phyloP scores from a whole-genome alignment of 1,140 invertebrate species.

The Cotesia vestalis region DNA sequence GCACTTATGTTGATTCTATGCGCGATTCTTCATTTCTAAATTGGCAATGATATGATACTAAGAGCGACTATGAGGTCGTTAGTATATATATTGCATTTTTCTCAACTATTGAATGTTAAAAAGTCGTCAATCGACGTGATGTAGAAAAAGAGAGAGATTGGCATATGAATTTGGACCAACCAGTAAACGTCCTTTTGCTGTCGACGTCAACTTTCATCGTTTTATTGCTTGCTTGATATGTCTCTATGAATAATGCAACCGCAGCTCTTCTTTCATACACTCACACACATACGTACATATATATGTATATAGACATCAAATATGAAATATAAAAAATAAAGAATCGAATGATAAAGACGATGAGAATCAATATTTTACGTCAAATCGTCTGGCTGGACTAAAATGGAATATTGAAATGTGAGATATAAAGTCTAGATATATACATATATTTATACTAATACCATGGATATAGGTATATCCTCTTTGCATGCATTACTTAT shows the following conservation, averaged over 20 bases:
- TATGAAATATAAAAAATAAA: slow-evolving; percentile 3
- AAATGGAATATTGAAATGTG: slow-evolving; percentile 13
- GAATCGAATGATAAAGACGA: slow-evolving; percentile 9
- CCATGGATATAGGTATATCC: neutral
- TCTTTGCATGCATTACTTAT: neutral
- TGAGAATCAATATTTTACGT: slow-evolving; percentile 9
- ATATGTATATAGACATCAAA: no score
- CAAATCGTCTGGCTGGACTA: neutral
- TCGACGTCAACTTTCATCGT: slow-evolving; percentile 15
- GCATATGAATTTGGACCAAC: neutral
- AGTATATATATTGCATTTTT: no score
- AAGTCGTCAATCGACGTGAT: no score
- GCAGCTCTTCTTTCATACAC: neutral
- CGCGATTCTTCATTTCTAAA: no score
- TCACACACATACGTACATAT: no score
- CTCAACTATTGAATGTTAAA: no score
- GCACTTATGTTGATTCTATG: no score
- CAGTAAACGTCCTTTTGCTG: neutral
- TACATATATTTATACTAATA: neutral
- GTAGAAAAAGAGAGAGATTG: no score
- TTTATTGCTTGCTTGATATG: slow-evolving; percentile 9
- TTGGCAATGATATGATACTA: no score
- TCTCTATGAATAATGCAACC: slow-evolving; percentile 13
- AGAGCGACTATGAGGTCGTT: no score
- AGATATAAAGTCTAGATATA: neutral